Evolutionary conservation across 37 sponge, comb jelly and placozoan species (phyloP).

Genomic region (Petrosia ficiformis): DNA sequence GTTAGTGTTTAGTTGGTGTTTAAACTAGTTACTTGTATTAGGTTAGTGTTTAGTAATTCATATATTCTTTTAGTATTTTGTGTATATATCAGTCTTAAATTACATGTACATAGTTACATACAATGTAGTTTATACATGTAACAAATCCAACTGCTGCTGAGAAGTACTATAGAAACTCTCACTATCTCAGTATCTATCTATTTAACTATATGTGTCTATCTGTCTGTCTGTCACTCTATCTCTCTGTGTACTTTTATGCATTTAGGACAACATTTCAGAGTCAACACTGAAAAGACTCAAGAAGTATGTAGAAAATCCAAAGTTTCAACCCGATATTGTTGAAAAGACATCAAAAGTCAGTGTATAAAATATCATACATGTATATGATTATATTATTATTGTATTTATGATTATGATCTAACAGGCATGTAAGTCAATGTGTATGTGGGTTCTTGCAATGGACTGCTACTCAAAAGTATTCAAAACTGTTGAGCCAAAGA

Average conservation of each 20-base stretch:
- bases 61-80: no score
- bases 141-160: background rate
- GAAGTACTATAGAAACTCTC: background rate
- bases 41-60: no score
- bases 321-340: conserved; percentile 90
- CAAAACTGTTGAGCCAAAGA: conserved; percentile 95
- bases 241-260: background rate
- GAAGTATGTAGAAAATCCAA: conserved; percentile 98
- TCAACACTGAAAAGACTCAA: conserved; percentile 88
- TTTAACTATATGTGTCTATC: conserved; percentile 5
- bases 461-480: conserved; percentile 92
- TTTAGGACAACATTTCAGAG: conserved; percentile 92
- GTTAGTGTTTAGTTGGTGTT: no score
- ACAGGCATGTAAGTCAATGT: conserved; percentile 95
- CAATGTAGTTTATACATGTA: no score
- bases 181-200: background rate
- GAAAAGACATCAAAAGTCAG: conserved; percentile 86
- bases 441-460: conserved; percentile 96
- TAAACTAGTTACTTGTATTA: no score
- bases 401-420: background rate
- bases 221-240: background rate
- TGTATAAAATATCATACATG: background rate
- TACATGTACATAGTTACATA: no score
- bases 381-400: background rate
- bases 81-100: background rate